These are phyloP conservation scores for Drosophila silvestris DNA, from an alignment of 2,888 invertebrate species.

Conservation along the genomic window DNA sequence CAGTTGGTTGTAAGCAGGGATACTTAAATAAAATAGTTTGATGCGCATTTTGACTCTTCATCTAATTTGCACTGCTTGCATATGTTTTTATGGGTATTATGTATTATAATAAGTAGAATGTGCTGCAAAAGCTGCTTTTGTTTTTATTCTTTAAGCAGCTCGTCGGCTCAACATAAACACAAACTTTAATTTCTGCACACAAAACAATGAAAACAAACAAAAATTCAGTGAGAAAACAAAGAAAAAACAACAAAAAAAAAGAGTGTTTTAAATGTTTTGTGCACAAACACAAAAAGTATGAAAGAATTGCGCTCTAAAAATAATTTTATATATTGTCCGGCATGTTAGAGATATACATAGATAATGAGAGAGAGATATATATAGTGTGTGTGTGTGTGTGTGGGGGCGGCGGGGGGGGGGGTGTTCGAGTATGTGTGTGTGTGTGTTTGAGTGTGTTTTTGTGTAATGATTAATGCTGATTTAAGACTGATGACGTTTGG, in stretches of 20 bases:
- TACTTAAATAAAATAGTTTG: slow-evolving; percentile 37
- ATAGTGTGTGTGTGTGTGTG: neutral
- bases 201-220: slow-evolving; percentile 26
- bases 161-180: slow-evolving; percentile 23
- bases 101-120: slow-evolving; percentile 5
- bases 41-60: slow-evolving; percentile 22
- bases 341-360: slow-evolving; percentile 19
- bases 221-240: slow-evolving; percentile 2
- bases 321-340: slow-evolving; percentile 13
- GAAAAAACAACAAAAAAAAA: slow-evolving; percentile 5
- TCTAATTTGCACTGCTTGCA: neutral
- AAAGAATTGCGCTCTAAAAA: slow-evolving; percentile 5
- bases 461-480: slow-evolving; percentile 25
- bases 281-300: slow-evolving; percentile 16
- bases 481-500: neutral
- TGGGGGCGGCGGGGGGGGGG: neutral
- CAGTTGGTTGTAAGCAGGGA: slow-evolving; percentile 28
- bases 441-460: neutral
- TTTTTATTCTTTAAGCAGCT: slow-evolving; percentile 1
- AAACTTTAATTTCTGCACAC: slow-evolving; percentile 23
- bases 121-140: slow-evolving; percentile 3
- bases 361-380: slow-evolving; percentile 12
- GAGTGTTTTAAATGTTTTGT: slow-evolving; percentile 13
- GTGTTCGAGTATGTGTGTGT: neutral
- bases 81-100: neutral